Evolutionary conservation across 2,797 vertebrate genomes (phyloP).

Genomic region (Dicrostonyx torquatus): DNA sequence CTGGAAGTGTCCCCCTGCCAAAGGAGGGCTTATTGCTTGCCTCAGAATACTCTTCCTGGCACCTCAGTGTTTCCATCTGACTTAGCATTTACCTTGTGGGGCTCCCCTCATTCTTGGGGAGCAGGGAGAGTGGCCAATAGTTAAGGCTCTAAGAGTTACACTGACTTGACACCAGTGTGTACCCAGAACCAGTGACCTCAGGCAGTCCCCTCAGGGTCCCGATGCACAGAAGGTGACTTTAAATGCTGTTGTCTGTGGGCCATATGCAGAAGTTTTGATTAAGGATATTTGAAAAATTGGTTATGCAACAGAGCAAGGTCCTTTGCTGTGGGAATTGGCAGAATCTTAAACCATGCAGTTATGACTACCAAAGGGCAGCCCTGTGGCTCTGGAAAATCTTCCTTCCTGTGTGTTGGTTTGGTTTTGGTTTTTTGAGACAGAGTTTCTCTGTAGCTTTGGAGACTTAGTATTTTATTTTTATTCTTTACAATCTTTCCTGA

Average conservation of each 20-base stretch:
- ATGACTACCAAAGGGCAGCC: not conserved
- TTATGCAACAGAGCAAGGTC: not conserved
- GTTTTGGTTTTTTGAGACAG: no score
- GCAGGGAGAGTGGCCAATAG: not conserved
- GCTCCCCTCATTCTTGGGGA: not conserved
- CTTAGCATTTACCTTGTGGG: not conserved
- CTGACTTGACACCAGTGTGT: fast-evolving
- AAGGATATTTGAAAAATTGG: not conserved
- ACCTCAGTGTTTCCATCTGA: not conserved
- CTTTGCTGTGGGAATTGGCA: not conserved
- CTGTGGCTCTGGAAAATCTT: not conserved
- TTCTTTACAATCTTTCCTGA: no score
- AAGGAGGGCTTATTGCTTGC: not conserved
- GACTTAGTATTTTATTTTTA: not conserved
- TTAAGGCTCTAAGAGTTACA: not conserved
- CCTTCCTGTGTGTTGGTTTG: no score
- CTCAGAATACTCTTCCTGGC: no score
- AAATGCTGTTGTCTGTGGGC: fast-evolving
- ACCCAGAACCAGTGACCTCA: not conserved
- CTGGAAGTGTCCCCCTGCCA: not conserved
- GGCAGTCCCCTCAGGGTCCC: not conserved
- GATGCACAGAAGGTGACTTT: no score
- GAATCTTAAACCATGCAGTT: not conserved
- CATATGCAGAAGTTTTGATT: not conserved
- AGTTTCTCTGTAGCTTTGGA: no score